phyloP scores from a whole-genome alignment of 2,113 vertebrate species.

The Brienomyrus longianalis region DNA sequence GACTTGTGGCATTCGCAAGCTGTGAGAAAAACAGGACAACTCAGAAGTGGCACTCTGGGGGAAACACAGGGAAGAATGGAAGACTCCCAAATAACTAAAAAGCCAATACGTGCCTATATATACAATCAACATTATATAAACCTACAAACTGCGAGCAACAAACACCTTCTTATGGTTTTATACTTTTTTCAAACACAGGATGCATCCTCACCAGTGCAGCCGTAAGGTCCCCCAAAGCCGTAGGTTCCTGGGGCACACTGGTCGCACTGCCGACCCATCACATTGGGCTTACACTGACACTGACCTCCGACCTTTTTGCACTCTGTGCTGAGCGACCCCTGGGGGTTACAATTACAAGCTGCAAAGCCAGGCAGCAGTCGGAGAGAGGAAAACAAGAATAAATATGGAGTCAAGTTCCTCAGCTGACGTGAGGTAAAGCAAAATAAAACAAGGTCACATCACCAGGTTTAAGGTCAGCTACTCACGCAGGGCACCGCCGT shows the following conservation, averaged over 20 bases:
- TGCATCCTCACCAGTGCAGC: conserved; percentile 66
- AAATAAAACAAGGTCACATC: background rate
- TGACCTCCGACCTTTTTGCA: conserved; percentile 73
- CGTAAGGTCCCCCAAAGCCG: conserved; percentile 63
- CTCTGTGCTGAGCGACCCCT: conserved; percentile 72
- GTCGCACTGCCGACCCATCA: conserved; percentile 68
- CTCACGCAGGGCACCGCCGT: conserved; percentile 68
- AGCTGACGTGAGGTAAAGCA: background rate
- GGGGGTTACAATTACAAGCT: conserved; percentile 76
- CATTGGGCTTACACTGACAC: conserved; percentile 68
- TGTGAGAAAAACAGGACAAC: conserved; percentile 34
- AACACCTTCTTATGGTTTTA: background rate
- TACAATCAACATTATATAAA: background rate
- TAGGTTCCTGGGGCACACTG: conserved; percentile 66
- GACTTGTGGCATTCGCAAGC: conserved; percentile 69
- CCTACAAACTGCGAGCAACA: background rate
- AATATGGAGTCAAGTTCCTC: background rate
- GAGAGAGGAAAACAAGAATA: background rate
- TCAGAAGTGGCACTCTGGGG: background rate
- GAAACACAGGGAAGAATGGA: background rate
- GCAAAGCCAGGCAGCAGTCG: conserved; percentile 1
- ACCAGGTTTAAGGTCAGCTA: background rate
- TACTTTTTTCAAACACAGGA: background rate
- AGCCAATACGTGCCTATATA: background rate
- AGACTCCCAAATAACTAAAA: background rate